phyloP scores from a whole-genome alignment of 2,888 invertebrate species.

The Loripinus fragilis region DNA sequence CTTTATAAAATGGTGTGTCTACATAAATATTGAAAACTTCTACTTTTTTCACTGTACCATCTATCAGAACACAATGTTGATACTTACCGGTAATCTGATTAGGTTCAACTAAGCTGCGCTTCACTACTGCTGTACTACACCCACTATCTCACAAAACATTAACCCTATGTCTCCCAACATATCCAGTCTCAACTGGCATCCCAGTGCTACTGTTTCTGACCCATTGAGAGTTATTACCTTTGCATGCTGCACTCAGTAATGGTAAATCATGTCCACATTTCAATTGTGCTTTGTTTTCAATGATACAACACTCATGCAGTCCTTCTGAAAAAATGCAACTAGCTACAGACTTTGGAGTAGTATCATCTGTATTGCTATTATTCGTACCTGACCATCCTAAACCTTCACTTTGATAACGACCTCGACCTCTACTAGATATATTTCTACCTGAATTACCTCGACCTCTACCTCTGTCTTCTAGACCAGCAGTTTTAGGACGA shows the following conservation, averaged over 20 bases:
- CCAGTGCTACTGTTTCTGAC: neutral
- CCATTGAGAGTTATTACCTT: neutral
- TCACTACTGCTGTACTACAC: neutral
- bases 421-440: neutral
- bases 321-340: neutral
- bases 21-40: neutral
- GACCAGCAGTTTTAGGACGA: too few species aligned
- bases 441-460: neutral
- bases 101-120: neutral
- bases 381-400: too few species aligned
- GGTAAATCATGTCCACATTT: neutral
- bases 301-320: neutral
- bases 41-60: neutral
- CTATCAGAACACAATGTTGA: neutral
- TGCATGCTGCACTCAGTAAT: neutral
- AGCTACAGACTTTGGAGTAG: neutral
- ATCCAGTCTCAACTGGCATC: slow-evolving; percentile 13
- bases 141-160: slow-evolving; percentile 22
- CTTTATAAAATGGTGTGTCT: neutral
- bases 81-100: neutral
- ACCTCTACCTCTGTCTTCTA: neutral
- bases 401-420: neutral
- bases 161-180: neutral
- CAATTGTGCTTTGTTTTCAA: neutral
- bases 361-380: too few species aligned